phyloP scores from a whole-genome alignment of 2,888 invertebrate species.

The Schizotus pectinicornis region DNA sequence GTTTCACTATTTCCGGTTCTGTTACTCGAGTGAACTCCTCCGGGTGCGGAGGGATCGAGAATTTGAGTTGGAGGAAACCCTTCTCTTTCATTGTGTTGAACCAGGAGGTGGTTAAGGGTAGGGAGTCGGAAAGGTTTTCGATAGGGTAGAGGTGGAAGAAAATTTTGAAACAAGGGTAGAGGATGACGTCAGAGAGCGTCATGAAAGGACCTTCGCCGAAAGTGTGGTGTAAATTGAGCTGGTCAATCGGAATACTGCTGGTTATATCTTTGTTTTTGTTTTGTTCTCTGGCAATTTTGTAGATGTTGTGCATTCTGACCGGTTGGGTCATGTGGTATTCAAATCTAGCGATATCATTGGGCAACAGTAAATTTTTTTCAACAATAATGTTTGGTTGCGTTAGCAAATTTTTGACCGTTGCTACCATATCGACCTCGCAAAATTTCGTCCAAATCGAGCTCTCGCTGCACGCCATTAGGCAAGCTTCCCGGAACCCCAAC shows the following conservation, averaged over 20 bases:
- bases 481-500: constrained; percentile 80
- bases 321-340: constrained; percentile 87
- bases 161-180: constrained; percentile 74
- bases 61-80: constrained; percentile 28
- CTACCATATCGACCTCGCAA: constrained; percentile 83
- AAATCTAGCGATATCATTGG: constrained; percentile 75
- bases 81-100: constrained; percentile 56
- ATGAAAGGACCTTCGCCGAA: constrained; percentile 85
- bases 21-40: constrained; percentile 25
- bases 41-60: constrained; percentile 16
- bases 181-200: constrained; percentile 82
- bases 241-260: constrained; percentile 59
- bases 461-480: constrained; percentile 83
- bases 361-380: constrained; percentile 58
- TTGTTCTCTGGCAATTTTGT: constrained; percentile 72
- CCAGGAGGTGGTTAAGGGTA: constrained; percentile 73
- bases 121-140: constrained; percentile 42
- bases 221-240: constrained; percentile 68
- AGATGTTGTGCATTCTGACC: constrained; percentile 83
- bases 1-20: constrained; percentile 58
- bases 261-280: constrained; percentile 53
- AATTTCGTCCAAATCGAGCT: constrained; percentile 90
- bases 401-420: constrained; percentile 63
- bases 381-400: constrained; percentile 34
- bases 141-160: constrained; percentile 59